Base-by-base conservation (phyloP, 2,888 invertebrate genomes). In the Cinara cedri region DNA sequence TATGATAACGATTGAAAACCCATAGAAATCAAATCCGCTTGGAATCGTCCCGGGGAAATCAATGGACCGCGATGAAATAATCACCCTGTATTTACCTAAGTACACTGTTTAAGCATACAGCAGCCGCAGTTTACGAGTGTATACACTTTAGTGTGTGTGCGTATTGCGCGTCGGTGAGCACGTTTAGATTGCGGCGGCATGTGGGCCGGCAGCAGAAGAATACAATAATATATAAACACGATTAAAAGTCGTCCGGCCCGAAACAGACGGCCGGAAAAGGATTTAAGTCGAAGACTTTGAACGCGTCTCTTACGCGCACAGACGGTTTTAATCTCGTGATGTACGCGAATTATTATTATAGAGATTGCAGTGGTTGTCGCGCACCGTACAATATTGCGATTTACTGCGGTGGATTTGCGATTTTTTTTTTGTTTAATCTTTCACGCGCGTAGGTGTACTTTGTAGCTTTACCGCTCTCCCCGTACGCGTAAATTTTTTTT, bases 261-360 rank as follows among this genome's bases (percentile, higher is more conserved):
- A 24, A 72, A 72, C 44, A 13, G n/a, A 9, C 44, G 8, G 21
- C 19, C 44, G 24, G 24, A 54, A 70, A 60, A 70, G 70, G 60
- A 78, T 65, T 70, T 62, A 70, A 70, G 55, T 57, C 16, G 46
- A 60, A 70, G 19, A 51, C 49, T 34, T 60, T 14, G 34, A 46
- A 3, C 46, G 46, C 46, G 46, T 2, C 46, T 3, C 34, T 6
- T 3, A 34, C 34, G 34, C 34, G 3, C 34, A 3, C 34, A 34
- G 34, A 34, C 34, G 6, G 34, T 34, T 34, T 34, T 34, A 34
- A 60, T 60, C 4, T 54, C 9, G 19, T 21, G 19, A 19, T 19
- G 11, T 10, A 3, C 21, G 55, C 11, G 9, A 8, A 3, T 19
- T 34, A 34, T 4, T 19, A 55, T 21, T 19, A 55, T 55, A 19